Conservation (phyloP, 2,888 invertebrate genomes). For the Drosophila dives region DNA sequence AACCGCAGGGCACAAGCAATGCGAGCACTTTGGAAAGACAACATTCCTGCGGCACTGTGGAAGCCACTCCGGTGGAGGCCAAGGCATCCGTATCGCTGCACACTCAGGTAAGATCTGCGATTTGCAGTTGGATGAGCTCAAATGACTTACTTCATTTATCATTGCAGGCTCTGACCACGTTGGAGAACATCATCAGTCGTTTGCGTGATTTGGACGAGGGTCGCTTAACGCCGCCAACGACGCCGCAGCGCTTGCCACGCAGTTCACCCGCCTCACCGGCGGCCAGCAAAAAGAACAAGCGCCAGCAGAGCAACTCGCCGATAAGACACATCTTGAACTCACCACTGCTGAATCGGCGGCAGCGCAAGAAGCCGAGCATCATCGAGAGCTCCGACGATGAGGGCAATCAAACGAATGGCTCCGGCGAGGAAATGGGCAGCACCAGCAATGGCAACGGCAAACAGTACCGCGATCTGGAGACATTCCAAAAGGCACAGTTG, state of each 20-base stretch:
- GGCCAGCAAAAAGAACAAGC: constrained; percentile 89
- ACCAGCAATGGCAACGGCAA: constrained; percentile 86
- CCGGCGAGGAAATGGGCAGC: constrained; percentile 85
- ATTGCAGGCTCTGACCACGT: constrained; percentile 86
- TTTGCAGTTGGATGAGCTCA: background rate
- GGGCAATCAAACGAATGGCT: constrained; percentile 86
- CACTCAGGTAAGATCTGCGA: constrained; percentile 80
- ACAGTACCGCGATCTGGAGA: constrained; percentile 94
- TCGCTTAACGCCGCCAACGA: constrained; percentile 85
- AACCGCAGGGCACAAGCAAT: constrained; percentile 40
- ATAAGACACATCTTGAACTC: constrained; percentile 93
- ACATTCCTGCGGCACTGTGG: constrained; percentile 72
- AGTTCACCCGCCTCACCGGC: constrained; percentile 92
- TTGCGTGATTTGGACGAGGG: constrained; percentile 86
- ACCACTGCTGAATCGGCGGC: constrained; percentile 91
- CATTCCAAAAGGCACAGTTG: constrained; percentile 95
- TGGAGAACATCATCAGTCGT: constrained; percentile 87
- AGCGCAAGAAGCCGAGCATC: constrained; percentile 90
- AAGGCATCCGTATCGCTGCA: constrained; percentile 85
- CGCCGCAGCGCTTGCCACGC: constrained; percentile 88
- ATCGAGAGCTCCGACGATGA: constrained; percentile 94
- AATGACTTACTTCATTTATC: background rate
- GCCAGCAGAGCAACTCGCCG: constrained; percentile 92
- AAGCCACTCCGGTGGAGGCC: constrained; percentile 84
- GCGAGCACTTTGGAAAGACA: constrained; percentile 63